Percentiles rank a stretch among this genome's conserved stretches.
Evolutionary conservation across 2,113 vertebrate species (phyloP).

Genomic region (Oncorhynchus tshawytscha): DNA sequence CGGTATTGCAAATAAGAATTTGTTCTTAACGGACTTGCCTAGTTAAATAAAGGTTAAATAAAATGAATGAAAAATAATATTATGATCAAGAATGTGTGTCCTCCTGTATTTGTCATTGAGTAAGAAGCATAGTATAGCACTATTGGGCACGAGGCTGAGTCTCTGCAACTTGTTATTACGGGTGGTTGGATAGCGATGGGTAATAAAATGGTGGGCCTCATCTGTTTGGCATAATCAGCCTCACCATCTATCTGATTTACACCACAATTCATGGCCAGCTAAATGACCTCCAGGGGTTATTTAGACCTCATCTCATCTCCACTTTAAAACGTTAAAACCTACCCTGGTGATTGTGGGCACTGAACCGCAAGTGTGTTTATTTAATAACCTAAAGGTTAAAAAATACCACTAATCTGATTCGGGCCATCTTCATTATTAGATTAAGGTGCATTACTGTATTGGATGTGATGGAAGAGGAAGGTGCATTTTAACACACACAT

Average conservation of each 20-base stretch:
- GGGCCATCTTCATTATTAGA: too few relatives aligned
- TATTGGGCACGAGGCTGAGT: background rate
- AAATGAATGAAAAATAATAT: background rate
- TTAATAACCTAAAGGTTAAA: background rate
- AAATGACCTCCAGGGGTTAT: background rate
- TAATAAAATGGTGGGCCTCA: background rate
- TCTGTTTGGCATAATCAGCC: slow-evolving; percentile 16
- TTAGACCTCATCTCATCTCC: background rate
- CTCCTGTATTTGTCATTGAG: too few relatives aligned
- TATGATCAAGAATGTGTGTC: too few relatives aligned
- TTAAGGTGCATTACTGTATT: background rate
- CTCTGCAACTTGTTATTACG: too few relatives aligned
- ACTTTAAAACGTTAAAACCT: background rate
- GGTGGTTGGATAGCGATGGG: background rate
- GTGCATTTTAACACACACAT: background rate
- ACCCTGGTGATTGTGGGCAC: too few relatives aligned
- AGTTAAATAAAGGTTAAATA: too few relatives aligned
- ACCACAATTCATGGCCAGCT: background rate
- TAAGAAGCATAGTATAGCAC: too few relatives aligned
- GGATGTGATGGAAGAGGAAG: background rate
- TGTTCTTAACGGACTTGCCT: too few relatives aligned
- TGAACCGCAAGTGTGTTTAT: background rate
- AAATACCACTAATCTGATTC: background rate
- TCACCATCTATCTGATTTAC: background rate
- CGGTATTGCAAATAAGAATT: too few relatives aligned